A percentile compares a stretch with the other conserved stretches of the same genome.
phyloP scores from a whole-genome alignment of 2,888 invertebrate species.

The Anoncus sp. region DNA sequence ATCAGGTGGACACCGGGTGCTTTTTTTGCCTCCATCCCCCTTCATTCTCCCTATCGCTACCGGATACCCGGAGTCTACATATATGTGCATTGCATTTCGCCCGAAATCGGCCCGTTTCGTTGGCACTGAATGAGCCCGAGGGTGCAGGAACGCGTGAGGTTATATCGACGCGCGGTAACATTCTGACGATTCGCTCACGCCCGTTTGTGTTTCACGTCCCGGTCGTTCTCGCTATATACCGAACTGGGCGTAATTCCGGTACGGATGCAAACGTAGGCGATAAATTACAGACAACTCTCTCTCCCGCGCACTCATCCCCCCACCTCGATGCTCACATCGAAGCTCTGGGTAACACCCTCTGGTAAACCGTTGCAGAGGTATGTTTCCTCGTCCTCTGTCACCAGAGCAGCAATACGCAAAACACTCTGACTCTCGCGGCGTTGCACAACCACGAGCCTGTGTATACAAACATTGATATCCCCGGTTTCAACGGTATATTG shows the following conservation, averaged over 20 bases:
- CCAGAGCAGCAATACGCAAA: slow-evolving; percentile 64
- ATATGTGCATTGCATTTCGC: slow-evolving; percentile 28
- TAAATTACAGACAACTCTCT: slow-evolving; percentile 75
- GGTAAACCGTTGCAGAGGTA: slow-evolving; percentile 69
- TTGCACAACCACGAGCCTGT: slow-evolving; percentile 18
- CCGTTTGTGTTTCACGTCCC: slow-evolving; percentile 56
- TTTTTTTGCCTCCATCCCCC: slow-evolving; percentile 18
- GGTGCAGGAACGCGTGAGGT: slow-evolving; percentile 32
- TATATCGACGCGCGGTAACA: slow-evolving; percentile 55
- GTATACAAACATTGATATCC: slow-evolving; percentile 38
- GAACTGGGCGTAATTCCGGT: slow-evolving; percentile 76
- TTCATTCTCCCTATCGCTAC: slow-evolving; percentile 38
- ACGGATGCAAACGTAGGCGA: slow-evolving; percentile 75
- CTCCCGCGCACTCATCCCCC: slow-evolving; percentile 71
- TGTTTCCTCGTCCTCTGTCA: slow-evolving; percentile 69
- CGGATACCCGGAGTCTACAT: slow-evolving; percentile 36
- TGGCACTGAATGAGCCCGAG: slow-evolving; percentile 35
- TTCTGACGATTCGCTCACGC: slow-evolving; percentile 72
- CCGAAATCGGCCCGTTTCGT: slow-evolving; percentile 35
- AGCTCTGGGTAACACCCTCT: slow-evolving; percentile 54
- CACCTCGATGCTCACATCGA: slow-evolving; percentile 37
- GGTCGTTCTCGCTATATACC: slow-evolving; percentile 57
- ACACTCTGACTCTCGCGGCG: slow-evolving; percentile 63
- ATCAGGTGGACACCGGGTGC: slow-evolving; percentile 31
- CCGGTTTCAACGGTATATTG: slow-evolving; percentile 28